Evolutionary conservation across 2,888 invertebrate genomes (phyloP).

Genomic region (Epinotia brunnichana): DNA sequence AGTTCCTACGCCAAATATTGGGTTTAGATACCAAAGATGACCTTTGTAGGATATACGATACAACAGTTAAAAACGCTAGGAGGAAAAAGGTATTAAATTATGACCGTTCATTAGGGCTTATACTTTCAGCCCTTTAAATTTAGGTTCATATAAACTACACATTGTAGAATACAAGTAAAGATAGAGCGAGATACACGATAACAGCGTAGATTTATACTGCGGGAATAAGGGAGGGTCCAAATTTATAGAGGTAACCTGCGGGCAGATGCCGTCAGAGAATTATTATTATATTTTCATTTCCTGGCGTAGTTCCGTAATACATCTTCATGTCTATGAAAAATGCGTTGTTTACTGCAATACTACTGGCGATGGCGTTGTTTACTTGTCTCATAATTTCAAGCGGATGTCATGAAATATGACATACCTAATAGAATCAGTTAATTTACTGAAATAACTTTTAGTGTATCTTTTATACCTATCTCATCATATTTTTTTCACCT

Average conservation of each 20-base stretch:
- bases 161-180: neutral
- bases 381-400: neutral
- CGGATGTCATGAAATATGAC: neutral
- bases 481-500: neutral
- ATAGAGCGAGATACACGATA: neutral
- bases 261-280: constrained; percentile 22
- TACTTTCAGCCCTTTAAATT: no score
- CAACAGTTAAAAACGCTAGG: no score
- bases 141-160: no score
- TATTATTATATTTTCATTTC: constrained; percentile 35
- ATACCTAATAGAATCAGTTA: neutral
- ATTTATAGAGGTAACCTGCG: constrained; percentile 41
- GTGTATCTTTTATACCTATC: neutral
- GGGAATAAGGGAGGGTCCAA: constrained; percentile 40
- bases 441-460: neutral
- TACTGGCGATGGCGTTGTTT: no score
- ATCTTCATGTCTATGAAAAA: constrained; percentile 13
- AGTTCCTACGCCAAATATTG: no score
- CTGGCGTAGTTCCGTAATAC: constrained; percentile 14
- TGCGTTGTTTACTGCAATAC: constrained; percentile 3
- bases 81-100: no score
- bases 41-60: no score
- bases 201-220: constrained; percentile 36
- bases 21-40: no score
- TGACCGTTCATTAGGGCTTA: no score